Base-by-base conservation (phyloP, 2,888 invertebrate species). In the Pheosia tremula region DNA sequence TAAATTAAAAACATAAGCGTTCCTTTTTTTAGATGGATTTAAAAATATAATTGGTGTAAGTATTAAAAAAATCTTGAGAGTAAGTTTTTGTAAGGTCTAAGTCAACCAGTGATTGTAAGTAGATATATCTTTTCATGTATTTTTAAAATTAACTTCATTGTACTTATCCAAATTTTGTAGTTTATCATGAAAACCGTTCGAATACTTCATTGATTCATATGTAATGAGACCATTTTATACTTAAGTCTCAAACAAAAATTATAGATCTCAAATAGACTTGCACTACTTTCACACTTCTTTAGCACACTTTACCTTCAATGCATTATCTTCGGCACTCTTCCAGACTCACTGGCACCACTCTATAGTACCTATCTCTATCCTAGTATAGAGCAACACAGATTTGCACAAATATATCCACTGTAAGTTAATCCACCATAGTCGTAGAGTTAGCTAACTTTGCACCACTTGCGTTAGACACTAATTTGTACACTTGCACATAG, bases 271-370 rank as follows among this genome's bases (percentile, higher is more conserved):
- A 80, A 82, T 88, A 90, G 88, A 84, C 85, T 75, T 90, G 92
- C 93, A 93, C 93, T 71, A 90, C 89, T 88, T 87, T 80, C 78
- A 91, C 91, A 91, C 89, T 88, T 87, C 86, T 86, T 74, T 90
- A 90, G 92, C 84, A 91, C 92, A 92, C 90, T n/a, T n/a, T 75
- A 86, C 81, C 87, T 90, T 87, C 86, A 80, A 85, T 89, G 91
- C 90, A 90, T 88, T 83, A 68, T 85, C 88, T 90, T 87, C 84
- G 82, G 88, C 87, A 89, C 85, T 85, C 78, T 87, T 86, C 80
- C 78, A 74, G 65, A 87, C 83, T 81, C 80, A 85, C 82, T 64
- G 78, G 75, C 75, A 75, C 75, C 47, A 75, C 85, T 86, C 80
- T 82, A 81, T 90, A 90, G 89, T 81, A 81, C 75, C 85, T 90